Percentiles rank a stretch among this genome's conserved stretches.
Conservation (phyloP, 2,888 invertebrate species). For the Auanema freiburgensis region DNA sequence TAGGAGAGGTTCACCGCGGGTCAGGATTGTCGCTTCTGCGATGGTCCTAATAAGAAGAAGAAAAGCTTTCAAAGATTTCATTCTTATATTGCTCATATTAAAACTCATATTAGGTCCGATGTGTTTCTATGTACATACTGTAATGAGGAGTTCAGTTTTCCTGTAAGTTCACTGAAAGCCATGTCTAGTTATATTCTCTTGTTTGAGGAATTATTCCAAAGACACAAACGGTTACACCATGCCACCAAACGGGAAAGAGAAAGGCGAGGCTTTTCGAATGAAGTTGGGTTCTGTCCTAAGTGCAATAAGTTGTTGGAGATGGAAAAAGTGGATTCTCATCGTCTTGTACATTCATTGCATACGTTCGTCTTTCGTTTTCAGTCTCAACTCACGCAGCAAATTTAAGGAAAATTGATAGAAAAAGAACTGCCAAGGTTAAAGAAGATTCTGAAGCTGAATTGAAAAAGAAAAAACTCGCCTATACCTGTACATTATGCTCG, state of each 20-base stretch:
- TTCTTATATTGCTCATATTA: conserved; percentile 33
- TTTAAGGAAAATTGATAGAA: conserved; percentile 16
- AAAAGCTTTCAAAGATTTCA: conserved; percentile 24
- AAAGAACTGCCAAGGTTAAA: conserved; percentile 5
- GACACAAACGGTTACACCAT: conserved; percentile 30
- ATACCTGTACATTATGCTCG: conserved; percentile 29
- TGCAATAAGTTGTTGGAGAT: conserved; percentile 27
- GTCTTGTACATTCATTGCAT: conserved; percentile 19
- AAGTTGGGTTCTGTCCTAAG: conserved; percentile 33
- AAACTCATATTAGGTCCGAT: conserved; percentile 28
- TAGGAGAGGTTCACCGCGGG: conserved; percentile 22
- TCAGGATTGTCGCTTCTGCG: conserved; percentile 26
- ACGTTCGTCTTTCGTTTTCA: conserved; percentile 9
- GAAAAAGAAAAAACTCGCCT: background rate
- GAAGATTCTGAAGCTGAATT: background rate
- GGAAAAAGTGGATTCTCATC: conserved; percentile 24
- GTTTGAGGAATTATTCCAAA: conserved; percentile 24
- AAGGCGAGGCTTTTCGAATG: conserved; percentile 10
- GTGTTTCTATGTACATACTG: conserved; percentile 29
- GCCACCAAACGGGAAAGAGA: conserved; percentile 13
- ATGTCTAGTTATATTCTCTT: background rate
- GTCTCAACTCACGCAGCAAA: background rate
- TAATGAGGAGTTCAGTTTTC: conserved; percentile 24
- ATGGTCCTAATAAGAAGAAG: conserved; percentile 8
- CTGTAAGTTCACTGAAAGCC: conserved; percentile 14